Evolutionary conservation across 2,797 vertebrate genomes (phyloP).

Genomic region (Rhynchonycteris naso): DNA sequence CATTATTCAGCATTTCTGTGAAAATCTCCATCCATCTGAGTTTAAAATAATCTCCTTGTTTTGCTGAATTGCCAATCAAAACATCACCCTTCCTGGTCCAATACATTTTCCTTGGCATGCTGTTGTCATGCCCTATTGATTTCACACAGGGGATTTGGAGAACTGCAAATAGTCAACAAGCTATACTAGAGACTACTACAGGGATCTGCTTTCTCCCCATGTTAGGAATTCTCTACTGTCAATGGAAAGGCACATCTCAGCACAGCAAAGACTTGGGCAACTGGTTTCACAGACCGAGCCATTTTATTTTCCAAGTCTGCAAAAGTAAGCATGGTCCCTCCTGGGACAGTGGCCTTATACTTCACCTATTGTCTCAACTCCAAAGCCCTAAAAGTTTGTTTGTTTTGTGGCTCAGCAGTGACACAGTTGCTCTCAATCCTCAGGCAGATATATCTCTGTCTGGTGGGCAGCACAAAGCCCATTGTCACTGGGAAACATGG

Average conservation of each 20-base stretch:
- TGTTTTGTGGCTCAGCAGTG: slow-evolving; percentile 69
- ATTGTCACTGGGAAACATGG: background rate
- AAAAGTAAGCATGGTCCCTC: slow-evolving; percentile 77
- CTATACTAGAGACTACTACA: background rate
- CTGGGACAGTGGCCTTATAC: slow-evolving; percentile 77
- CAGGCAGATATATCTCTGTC: slow-evolving; percentile 49
- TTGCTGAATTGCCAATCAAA: slow-evolving; percentile 54
- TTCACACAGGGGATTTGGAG: background rate
- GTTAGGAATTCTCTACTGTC: slow-evolving; percentile 44
- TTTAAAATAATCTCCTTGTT: slow-evolving; percentile 49
- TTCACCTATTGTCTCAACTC: slow-evolving; percentile 78
- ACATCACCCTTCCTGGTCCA: background rate
- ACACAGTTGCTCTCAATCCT: slow-evolving; percentile 66
- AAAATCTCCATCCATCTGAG: slow-evolving; percentile 51
- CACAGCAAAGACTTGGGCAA: slow-evolving; percentile 75
- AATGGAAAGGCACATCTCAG: slow-evolving; percentile 71
- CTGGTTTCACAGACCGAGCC: slow-evolving; percentile 55
- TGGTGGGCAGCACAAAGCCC: slow-evolving; percentile 42
- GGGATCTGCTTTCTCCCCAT: background rate
- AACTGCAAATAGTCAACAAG: background rate
- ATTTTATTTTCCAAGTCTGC: slow-evolving; percentile 77
- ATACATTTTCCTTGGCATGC: background rate
- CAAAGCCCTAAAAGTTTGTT: slow-evolving; percentile 77
- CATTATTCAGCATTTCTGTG: slow-evolving; percentile 48
- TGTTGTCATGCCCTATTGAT: background rate